Evolutionary conservation across 1,140 invertebrate genomes (phyloP), one percentile per base, ranked within the genome.

Genomic region (Parasteatoda tepidariorum): DNA sequence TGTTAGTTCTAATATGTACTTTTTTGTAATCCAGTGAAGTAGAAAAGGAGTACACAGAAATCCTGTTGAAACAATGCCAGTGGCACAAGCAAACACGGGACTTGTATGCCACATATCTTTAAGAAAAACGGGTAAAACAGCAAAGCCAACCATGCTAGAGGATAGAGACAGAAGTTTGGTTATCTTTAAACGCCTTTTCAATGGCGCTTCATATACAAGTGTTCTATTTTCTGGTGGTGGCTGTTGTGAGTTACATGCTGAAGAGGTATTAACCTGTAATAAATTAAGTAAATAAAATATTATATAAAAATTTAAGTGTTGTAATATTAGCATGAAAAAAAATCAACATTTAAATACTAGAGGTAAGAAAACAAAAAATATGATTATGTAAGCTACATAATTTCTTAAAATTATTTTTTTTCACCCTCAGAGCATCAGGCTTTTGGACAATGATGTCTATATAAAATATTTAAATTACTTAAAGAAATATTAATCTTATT

Each of bases 161-260:
- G 91, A 88, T 1, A 97, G 87, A 0, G 95, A 96, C 87, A 97
- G 94, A 30, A 93, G 83, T 89, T 97, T 98, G 0, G 97, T 91
- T 54, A 89, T 88, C 86, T 90, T 92, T 73, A 97, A 92, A 86
- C 93, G 92, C 4, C 89, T 90, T 2, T 92, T 90, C 31, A 96
- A 87, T 0, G 89, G 88, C 7, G 95, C 96, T 55, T 88, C 87
- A 86, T 94, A 94, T 24, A 94, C 89, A 59, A 87, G 28, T 18
- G 34, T 41, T 59, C 18, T n/a, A 33, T 59, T 48, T 2, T 18
- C 38, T 48, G 9, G 9, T 1, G 1, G 9, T 26, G 22, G 59
- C 22, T 61, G 13, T 26, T 61, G 59, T 26, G 9, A 11, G 9
- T 61, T 61, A 61, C 22, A n/a, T 26, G 28, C 59, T 24, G 9